Conservation (phyloP, 2,797 vertebrate species). For the Sciurus vulgaris region DNA sequence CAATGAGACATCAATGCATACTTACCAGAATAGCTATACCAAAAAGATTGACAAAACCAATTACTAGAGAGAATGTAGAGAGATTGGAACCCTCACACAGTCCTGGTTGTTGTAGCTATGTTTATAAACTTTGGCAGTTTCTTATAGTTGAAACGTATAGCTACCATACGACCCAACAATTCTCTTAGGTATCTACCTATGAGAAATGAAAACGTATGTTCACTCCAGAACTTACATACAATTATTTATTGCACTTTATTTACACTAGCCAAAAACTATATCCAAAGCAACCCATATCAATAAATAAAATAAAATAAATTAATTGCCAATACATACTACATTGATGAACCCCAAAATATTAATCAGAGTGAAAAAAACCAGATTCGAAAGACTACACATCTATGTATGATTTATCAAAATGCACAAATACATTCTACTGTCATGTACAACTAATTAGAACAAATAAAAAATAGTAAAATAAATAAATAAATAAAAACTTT, state of each 20-base stretch:
- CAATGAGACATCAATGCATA: neutral
- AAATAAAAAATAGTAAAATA: too few species aligned
- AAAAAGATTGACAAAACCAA: neutral
- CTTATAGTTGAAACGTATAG: constrained; percentile 1
- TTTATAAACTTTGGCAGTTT: neutral
- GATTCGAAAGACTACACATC: neutral
- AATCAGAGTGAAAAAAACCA: neutral
- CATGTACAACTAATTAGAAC: too few species aligned
- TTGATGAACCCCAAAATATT: neutral
- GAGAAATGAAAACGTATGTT: neutral
- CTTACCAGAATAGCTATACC: neutral
- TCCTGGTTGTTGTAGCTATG: neutral
- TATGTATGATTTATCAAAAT: too few species aligned
- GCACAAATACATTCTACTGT: too few species aligned
- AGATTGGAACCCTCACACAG: neutral
- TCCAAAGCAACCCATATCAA: neutral
- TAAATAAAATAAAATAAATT: constrained; percentile 23
- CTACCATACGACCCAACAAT: neutral
- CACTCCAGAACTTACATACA: neutral
- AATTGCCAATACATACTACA: neutral
- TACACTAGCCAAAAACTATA: neutral
- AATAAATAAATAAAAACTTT: too few species aligned
- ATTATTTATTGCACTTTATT: neutral
- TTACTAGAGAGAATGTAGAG: neutral
- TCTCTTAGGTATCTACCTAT: neutral